A percentile compares a stretch with the other conserved stretches of the same genome.
These are phyloP conservation scores for Rhombomys opimus DNA, from an alignment of 2,113 vertebrate species.

Conservation along the genomic window DNA sequence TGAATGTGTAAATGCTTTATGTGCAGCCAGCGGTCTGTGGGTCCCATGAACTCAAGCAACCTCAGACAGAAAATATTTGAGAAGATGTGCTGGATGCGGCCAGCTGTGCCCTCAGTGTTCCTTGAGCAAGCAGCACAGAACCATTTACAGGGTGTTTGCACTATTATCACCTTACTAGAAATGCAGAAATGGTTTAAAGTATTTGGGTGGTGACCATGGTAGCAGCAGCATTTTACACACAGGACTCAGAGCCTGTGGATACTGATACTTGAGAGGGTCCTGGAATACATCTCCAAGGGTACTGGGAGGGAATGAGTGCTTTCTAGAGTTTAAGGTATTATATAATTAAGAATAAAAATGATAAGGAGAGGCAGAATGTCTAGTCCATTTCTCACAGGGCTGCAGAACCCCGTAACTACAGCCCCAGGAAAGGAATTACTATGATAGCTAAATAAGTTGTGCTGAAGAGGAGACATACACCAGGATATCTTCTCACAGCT, in stretches of 20 bases:
- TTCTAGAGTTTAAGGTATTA: neutral
- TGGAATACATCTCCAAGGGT: too few species aligned
- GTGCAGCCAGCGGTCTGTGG: too few species aligned
- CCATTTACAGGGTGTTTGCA: neutral
- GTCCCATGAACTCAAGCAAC: neutral
- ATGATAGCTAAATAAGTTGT: neutral
- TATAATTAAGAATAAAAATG: constrained; percentile 28
- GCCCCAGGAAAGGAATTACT: neutral
- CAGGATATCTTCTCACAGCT: neutral
- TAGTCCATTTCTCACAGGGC: neutral
- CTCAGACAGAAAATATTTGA: neutral
- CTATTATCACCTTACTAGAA: too few species aligned
- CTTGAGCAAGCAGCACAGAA: neutral
- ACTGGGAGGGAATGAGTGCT: too few species aligned
- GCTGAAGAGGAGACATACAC: fast-evolving
- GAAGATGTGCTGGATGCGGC: too few species aligned
- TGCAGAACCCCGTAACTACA: neutral
- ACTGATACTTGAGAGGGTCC: neutral
- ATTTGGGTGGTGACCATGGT: fast-evolving
- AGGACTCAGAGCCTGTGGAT: too few species aligned
- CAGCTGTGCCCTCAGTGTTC: too few species aligned
- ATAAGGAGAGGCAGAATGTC: neutral
- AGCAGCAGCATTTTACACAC: too few species aligned
- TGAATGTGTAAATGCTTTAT: neutral
- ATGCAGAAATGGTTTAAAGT: too few species aligned